Conservation (phyloP, 1,140 invertebrate species). For the Acyrthosiphon pisum region DNA sequence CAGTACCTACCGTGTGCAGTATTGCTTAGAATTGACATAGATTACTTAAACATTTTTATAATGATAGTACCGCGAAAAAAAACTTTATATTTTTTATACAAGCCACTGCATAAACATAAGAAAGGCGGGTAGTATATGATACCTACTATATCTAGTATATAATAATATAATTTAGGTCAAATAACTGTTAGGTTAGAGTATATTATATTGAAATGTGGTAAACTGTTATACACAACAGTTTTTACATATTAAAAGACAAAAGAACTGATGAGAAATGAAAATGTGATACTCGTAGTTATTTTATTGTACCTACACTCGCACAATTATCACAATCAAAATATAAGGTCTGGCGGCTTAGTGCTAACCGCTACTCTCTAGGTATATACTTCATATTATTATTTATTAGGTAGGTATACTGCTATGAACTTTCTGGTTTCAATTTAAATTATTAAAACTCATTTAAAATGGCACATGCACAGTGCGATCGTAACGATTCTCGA, state of each 20-base stretch:
- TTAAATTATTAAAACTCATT: not conserved
- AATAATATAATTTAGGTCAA: not conserved
- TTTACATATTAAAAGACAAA: too few species aligned
- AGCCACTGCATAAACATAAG: not conserved
- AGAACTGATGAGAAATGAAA: too few species aligned
- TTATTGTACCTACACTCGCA: too few species aligned
- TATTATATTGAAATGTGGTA: too few species aligned
- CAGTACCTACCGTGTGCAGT: not conserved
- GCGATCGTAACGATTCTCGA: not conserved
- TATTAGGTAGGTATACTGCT: not conserved
- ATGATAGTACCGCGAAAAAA: not conserved
- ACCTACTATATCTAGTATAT: not conserved
- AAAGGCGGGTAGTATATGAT: not conserved
- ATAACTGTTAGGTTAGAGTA: not conserved
- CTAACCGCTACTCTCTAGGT: too few species aligned
- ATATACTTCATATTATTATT: not conserved
- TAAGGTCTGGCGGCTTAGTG: too few species aligned
- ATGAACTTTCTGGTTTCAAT: not conserved
- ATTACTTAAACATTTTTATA: not conserved
- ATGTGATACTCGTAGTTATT: too few species aligned
- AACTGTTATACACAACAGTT: too few species aligned
- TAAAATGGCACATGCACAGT: not conserved
- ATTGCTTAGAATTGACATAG: not conserved
- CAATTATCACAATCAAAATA: too few species aligned
- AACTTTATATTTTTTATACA: not conserved